A percentile compares a stretch with the other conserved stretches of the same genome.
Conservation (phyloP, 2,113 vertebrate species). For the Ctenomys sociabilis region DNA sequence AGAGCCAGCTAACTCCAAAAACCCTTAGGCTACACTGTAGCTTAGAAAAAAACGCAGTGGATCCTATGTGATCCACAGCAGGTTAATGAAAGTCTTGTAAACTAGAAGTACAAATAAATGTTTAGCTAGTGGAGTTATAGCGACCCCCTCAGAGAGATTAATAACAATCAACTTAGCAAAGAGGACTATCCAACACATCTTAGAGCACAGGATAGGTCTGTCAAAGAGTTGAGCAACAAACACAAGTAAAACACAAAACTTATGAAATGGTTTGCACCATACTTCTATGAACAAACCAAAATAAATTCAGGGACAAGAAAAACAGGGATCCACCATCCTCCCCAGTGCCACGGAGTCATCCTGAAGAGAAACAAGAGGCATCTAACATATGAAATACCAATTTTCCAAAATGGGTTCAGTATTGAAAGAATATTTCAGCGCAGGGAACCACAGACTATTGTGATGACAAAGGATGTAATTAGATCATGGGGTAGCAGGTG, state of each 20-base stretch:
- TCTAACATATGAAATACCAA: background rate
- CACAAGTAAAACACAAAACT: background rate
- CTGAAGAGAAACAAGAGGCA: background rate
- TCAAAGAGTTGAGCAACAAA: background rate
- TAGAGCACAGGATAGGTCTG: too few species aligned
- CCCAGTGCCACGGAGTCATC: background rate
- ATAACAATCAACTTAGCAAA: background rate
- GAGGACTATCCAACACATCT: background rate
- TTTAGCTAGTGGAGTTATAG: too few species aligned
- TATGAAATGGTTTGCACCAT: background rate
- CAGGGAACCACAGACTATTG: background rate
- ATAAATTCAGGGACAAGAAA: background rate
- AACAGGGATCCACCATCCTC: background rate
- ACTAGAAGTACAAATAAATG: background rate
- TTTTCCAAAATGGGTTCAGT: background rate
- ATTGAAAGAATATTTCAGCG: background rate
- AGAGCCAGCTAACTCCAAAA: background rate
- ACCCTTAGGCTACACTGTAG: background rate
- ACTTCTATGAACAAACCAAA: background rate
- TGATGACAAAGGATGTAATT: background rate
- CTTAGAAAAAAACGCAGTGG: background rate
- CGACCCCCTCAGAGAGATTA: background rate
- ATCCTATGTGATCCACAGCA: background rate
- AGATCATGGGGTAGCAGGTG: background rate
- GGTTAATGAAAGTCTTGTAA: background rate